A percentile compares a stretch with the other conserved stretches of the same genome.
Evolutionary conservation across 1,140 invertebrate species (phyloP).

Genomic region (Drosophila busckii): DNA sequence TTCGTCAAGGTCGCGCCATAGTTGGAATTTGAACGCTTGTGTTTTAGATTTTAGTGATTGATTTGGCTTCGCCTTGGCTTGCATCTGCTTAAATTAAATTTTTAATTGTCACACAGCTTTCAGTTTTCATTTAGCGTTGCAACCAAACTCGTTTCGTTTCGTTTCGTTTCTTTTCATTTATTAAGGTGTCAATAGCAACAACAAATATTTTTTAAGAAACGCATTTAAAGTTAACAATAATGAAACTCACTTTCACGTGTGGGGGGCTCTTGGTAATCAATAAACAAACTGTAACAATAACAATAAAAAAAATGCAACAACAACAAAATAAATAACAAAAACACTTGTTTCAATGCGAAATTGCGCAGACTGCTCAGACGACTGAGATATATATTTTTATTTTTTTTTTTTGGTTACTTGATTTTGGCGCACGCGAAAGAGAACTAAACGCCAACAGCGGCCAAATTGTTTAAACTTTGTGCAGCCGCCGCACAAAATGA

Average conservation of each 20-base stretch:
- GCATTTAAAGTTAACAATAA: conserved; percentile 16
- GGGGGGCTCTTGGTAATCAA: conserved; percentile 7
- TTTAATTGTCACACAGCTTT: too few species aligned
- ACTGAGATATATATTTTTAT: conserved; percentile 16
- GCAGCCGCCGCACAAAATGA: conserved; percentile 49
- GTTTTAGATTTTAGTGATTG: too few species aligned
- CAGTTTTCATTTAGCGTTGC: too few species aligned
- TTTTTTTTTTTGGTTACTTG: conserved; percentile 47
- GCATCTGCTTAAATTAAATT: too few species aligned
- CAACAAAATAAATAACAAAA: background rate
- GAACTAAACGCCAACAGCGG: conserved; percentile 50
- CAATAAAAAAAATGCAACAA: background rate
- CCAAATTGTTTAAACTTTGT: conserved; percentile 63
- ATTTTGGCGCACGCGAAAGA: conserved; percentile 64
- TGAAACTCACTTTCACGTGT: conserved; percentile 10
- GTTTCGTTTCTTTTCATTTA: too few species aligned
- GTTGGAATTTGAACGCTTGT: too few species aligned
- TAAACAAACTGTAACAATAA: conserved; percentile 3
- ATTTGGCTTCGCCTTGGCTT: too few species aligned
- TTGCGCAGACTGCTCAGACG: conserved; percentile 6
- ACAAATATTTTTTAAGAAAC: conserved; percentile 23
- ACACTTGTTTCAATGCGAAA: background rate
- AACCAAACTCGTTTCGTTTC: too few species aligned
- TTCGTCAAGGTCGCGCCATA: too few species aligned
- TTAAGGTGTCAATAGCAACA: too few species aligned